Base-by-base conservation (phyloP, 2,888 invertebrate genomes). In the Drosophila neonasuta region DNA sequence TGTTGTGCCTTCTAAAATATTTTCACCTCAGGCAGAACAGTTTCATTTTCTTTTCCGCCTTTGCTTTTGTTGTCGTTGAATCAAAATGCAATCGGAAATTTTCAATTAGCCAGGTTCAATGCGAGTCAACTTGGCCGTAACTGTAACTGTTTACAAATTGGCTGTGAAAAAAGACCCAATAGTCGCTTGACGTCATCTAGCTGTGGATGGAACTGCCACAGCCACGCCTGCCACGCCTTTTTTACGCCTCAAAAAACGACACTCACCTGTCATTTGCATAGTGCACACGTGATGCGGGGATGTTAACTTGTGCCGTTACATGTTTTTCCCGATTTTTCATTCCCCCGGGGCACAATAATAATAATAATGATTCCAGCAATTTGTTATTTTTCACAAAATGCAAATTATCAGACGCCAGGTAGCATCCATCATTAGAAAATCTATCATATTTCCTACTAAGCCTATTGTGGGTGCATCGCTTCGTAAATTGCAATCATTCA, bases 261-360 rank as follows among this genome's bases (percentile, higher is more conserved):
- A 32, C 30, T 39, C 58, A 68, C 68, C 73, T 76, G 63, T 50
- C 57, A 66, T 68, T 79, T 76, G 69, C 68, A 79, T 69, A 57
- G 51, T 20, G 63, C 29, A 34, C 79, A 80, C 81, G 80, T 85
- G 66, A 82, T 56, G 65, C 45, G 39, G 15, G 50, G n/a, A 17
- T 54, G 54, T 44, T 20, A 20, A 13, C 55, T 60, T 71, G 45
- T 10, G 9, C 49, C 30, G 32, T 55, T 55, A 34, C 48, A 10
- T 29, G 41, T 46, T 44, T 51, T 56, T 56, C 30, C 29, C 29
- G 41, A 42, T 52, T 24, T 57, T 57, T 24, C 24, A 24, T 24
- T 29, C 36, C 46, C 49, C 41, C 15, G 11, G 36, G n/a, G n/a
- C 48, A 2, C 15, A 13, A 9, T 39, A 46, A 48, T 50, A 29